Evolutionary conservation across 2,888 invertebrate genomes (phyloP), one percentile per base, ranked within the genome.

Genomic region (Phrixothrix hirtus): DNA sequence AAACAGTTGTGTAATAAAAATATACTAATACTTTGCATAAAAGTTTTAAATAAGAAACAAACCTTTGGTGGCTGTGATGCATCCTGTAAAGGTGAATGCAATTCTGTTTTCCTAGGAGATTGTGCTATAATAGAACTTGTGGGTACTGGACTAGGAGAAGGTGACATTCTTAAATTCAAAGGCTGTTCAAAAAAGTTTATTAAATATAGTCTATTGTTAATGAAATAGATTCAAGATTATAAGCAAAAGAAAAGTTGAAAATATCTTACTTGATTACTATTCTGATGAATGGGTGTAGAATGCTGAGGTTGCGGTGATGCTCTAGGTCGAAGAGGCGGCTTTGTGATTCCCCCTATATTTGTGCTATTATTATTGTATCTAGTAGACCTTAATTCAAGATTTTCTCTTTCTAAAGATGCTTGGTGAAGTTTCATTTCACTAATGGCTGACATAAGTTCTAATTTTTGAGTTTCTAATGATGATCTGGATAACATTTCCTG

Each of bases 361-460:
- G 63, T 67, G 31, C 59, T 52, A 36, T 69, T 66, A 43, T 65
- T 68, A 52, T 74, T 75, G 60, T 70, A 72, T 39, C 74, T 75
- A 61, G 70, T 77, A 45, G 70, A 75, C 44, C 88, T 83, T 41
- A 95, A 79, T 65, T 95, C 91, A 42, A 88, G 71, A 66, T 93
- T 89, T 62, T 96, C 95, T 49, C 92, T 84, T 72, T 97, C 96
- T 39, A 94, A 80, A 25, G 89, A 86, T 2, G 91, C 88, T 59
- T 90, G 86, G 61, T 91, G 88, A 55, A 95, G 79, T 68, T 96
- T 92, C 62, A 97, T 82, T 72, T 94, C 95, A 55, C 95, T 94
- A 62, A 98, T 82, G 63, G 96, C 93, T 29, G 93, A 92, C 79
- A 97, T 82, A 59, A 98, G 78, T 76, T 97, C 96, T 66, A 97